Conservation (phyloP, 2,113 vertebrate species). For the Tinamus guttatus region DNA sequence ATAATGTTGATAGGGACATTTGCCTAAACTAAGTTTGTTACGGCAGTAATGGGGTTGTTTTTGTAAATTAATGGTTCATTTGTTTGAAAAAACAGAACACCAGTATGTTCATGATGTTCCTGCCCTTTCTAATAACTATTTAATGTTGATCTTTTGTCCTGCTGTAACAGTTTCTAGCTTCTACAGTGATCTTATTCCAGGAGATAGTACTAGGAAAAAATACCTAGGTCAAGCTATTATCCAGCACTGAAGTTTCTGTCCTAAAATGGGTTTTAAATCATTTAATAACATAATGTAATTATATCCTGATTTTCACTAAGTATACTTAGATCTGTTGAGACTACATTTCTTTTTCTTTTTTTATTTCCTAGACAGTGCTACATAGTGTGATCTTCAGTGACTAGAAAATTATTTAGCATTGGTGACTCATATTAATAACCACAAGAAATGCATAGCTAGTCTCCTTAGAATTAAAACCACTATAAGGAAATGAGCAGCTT, state of each 20-base stretch:
- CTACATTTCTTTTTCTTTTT: background rate
- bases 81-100: conserved; percentile 74
- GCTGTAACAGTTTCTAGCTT: conserved; percentile 65
- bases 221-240: conserved; percentile 15
- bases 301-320: conserved; percentile 35
- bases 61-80: conserved; percentile 76
- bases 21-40: conserved; percentile 57
- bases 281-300: conserved; percentile 47
- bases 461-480: background rate
- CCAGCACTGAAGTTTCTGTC: conserved; percentile 38
- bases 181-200: conserved; percentile 37
- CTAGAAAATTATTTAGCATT: conserved; percentile 11
- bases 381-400: background rate
- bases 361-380: background rate
- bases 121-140: conserved; percentile 70
- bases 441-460: background rate
- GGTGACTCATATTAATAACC: background rate
- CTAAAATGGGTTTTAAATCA: conserved; percentile 7
- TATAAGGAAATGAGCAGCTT: background rate
- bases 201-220: conserved; percentile 51
- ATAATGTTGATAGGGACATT: conserved; percentile 66
- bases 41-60: conserved; percentile 60
- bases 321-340: conserved; percentile 21
- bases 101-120: conserved; percentile 40
- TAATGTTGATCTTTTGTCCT: conserved; percentile 73